These are phyloP conservation scores for Melanotaenia boesemani DNA, from an alignment of 2,797 vertebrate genomes.

Conservation along the genomic window DNA sequence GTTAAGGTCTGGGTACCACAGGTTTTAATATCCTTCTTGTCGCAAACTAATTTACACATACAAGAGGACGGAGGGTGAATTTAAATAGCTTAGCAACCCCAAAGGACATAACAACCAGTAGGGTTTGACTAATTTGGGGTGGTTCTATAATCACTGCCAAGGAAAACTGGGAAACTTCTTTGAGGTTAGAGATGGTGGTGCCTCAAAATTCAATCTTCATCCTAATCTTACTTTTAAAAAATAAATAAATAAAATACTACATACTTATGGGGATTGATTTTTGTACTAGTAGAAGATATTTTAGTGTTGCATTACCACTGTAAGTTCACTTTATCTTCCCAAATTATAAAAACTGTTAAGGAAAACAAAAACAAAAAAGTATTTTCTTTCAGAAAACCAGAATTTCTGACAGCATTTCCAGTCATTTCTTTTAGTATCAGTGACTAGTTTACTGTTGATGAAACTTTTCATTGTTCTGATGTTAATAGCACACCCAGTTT, in stretches of 20 bases:
- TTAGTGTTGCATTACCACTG: background rate
- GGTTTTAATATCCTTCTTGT: conserved; percentile 7
- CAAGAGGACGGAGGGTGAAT: conserved; percentile 1
- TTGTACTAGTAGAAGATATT: background rate
- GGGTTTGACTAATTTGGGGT: background rate
- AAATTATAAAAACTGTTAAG: background rate
- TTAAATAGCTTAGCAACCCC: conserved; percentile 19
- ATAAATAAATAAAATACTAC: background rate
- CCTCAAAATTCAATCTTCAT: background rate
- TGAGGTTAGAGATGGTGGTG: background rate
- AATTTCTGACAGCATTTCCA: conserved; percentile 27
- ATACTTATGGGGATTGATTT: background rate
- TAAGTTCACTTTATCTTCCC: background rate
- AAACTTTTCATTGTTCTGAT: conserved; percentile 73
- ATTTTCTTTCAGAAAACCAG: background rate
- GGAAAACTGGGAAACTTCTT: conserved; percentile 21
- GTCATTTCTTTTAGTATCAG: conserved; percentile 34
- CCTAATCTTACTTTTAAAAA: background rate
- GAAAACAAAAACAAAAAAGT: background rate
- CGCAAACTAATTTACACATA: background rate
- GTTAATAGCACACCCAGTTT: conserved; percentile 68
- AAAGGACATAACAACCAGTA: conserved; percentile 15
- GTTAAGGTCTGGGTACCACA: conserved; percentile 9
- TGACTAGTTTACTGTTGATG: conserved; percentile 49
- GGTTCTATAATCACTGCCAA: background rate